Evolutionary conservation across 2,797 vertebrate genomes (phyloP), one percentile per base, ranked within the genome.

Genomic region (Catostomus latipinnis): DNA sequence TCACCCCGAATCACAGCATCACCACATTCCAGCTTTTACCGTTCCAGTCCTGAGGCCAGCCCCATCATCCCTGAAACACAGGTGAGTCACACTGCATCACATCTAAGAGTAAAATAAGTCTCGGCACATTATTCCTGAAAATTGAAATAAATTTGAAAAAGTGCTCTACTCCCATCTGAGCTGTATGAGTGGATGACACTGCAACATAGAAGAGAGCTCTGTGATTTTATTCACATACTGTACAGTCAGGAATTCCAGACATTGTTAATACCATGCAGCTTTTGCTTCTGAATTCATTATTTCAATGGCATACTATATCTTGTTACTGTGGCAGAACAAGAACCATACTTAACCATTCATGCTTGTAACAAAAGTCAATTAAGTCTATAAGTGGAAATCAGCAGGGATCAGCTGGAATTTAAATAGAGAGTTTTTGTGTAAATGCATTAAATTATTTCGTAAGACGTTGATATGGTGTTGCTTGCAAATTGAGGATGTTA

Each of bases 41-140:
- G 97, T 88, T 96, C 96, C 49, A 96, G 96, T 78, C 94, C 96
- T 0, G 96, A 98, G 87, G 96, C 98, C 87, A 98, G 95, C 69
- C 97, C 98, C 65, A 89, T 99, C 89, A 96, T 99, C 88, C 98
- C 98, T 0, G 98, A 99, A 90, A 99, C 98, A 49, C 98, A 99
- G 98, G 98, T 98, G 93, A 91, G 88, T 69, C 52, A 56, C n/a
- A 48, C 11, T 1, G 6, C 74, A 43, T 65, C 81, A 71, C 62
- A 74, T 84, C 84, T 86, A 62, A 67, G 86, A 86, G 72, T 56
- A 34, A 66, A 50, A 57, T 63, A 9, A 80, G 58, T 11, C 43
- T 65, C 5, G 13, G 9, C 45, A 53, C 0, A 43, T 16, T 71
- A 70, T 61, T 13, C 2, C n/a, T 56, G 50, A 48, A 63, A 78